Evolutionary conservation across 2,113 vertebrate species (phyloP), one percentile per base, ranked within the genome.

Genomic region (Andinoacara biseriatus): DNA sequence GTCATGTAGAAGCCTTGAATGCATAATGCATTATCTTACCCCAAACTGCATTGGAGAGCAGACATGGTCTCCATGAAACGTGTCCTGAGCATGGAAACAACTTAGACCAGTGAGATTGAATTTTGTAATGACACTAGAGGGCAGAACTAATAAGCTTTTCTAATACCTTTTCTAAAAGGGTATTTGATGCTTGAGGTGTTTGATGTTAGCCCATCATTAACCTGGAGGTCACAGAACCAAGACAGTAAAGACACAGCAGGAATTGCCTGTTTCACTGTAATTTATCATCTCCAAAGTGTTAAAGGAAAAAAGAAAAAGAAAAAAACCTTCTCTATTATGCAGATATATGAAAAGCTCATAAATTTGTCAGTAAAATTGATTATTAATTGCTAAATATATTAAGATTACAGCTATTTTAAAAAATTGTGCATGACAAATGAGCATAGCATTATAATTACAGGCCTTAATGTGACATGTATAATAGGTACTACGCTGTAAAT

Each of bases 81-180:
- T 83, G 78, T 88, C 86, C 38, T 15, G 52, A 85, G 90, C 59
- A 74, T 85, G 81, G 81, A 88, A 89, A 89, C 75, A 83, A 85
- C 82, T 84, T 76, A 52, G 60, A 83, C 38, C 20, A 10, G n/a
- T 65, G 52, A 85, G 83, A 93, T 88, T 89, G 85, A 88, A 91
- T 89, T 79, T 81, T 91, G 79, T 90, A 89, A 92, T 80, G 87
- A 92, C 63, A 83, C 75, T 18, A 46, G 81, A 22, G 4, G 80
- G 75, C 57, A 49, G 87, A 86, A 90, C 82, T 87, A 89, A 93
- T 92, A 90, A 91, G 86, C 84, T 63, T 40, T 31, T 79, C 72
- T 92, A 91, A 92, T 89, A 87, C 77, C 43, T 82, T 91, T 90
- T 90, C 84, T 81, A 85, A 93, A 88, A 85, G 90, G 87, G 60